Percentiles rank a stretch among this genome's conserved stretches.
These are phyloP conservation scores for Ceratosolen fusciceps DNA, from an alignment of 1,140 invertebrate species.

Conservation along the genomic window DNA sequence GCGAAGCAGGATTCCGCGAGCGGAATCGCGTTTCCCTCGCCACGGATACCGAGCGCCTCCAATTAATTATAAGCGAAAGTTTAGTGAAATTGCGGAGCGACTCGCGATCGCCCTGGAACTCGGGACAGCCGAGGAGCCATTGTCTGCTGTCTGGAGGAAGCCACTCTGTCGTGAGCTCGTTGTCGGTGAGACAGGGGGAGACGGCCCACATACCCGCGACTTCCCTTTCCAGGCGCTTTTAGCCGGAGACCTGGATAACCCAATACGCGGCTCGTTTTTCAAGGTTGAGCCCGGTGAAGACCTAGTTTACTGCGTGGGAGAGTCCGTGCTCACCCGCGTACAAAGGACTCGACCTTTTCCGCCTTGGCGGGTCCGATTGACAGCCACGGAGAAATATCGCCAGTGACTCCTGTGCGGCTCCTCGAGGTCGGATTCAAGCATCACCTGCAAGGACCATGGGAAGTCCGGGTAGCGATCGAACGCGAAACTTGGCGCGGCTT, in stretches of 20 bases:
- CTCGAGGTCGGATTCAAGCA: background rate
- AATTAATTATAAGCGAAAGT: conserved; percentile 51
- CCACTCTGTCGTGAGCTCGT: background rate
- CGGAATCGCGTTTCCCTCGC: conserved; percentile 13
- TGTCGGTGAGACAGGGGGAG: background rate
- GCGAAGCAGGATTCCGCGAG: background rate
- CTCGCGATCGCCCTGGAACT: background rate
- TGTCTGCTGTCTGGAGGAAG: background rate
- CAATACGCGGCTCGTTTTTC: conserved; percentile 27
- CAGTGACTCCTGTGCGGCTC: background rate
- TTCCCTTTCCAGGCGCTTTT: conserved; percentile 45
- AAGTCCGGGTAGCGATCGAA: too few species aligned
- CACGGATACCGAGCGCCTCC: conserved; percentile 35
- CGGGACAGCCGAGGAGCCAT: background rate
- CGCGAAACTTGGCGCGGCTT: background rate
- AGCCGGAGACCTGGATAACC: conserved; percentile 40
- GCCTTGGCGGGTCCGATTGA: conserved; percentile 6
- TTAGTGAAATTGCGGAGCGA: conserved; percentile 44
- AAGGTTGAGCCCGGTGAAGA: conserved; percentile 4
- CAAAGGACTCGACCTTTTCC: conserved; percentile 28
- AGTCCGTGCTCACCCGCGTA: background rate
- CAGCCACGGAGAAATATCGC: background rate
- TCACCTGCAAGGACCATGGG: background rate
- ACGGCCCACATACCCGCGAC: conserved; percentile 17
- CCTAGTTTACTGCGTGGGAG: conserved; percentile 24